Percentiles rank a stretch among this genome's conserved stretches.
These are phyloP conservation scores for Dreissena rostriformis DNA, from an alignment of 1,140 invertebrate species.

Conservation along the genomic window DNA sequence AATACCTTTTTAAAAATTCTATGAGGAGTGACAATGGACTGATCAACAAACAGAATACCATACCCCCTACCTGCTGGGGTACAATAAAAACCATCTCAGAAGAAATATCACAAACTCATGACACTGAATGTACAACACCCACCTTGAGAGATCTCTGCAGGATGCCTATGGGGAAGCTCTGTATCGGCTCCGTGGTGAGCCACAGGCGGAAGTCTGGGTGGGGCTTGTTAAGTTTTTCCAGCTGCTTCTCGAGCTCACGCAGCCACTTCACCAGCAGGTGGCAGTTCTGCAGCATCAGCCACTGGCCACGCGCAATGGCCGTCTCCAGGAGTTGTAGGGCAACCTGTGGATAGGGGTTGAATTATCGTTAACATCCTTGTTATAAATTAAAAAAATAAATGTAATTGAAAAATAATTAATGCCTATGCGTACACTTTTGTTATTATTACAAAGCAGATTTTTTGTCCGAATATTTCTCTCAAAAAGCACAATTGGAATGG, in stretches of 20 bases:
- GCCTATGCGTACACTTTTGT: too few species aligned
- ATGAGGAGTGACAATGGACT: too few species aligned
- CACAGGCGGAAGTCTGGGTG: conserved; percentile 96
- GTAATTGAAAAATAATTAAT: too few species aligned
- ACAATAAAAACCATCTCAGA: conserved; percentile 25
- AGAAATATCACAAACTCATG: background rate
- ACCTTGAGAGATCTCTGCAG: conserved; percentile 92
- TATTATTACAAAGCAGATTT: too few species aligned
- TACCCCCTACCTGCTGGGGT: background rate
- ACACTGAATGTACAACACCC: background rate
- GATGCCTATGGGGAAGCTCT: conserved; percentile 93
- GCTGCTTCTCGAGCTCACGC: conserved; percentile 89
- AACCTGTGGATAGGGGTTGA: conserved; percentile 80
- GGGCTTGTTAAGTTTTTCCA: conserved; percentile 89
- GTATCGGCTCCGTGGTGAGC: conserved; percentile 94
- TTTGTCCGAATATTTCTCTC: too few species aligned
- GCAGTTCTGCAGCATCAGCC: conserved; percentile 95
- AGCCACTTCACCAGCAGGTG: conserved; percentile 91
- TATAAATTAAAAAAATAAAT: too few species aligned
- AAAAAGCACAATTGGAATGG: too few species aligned
- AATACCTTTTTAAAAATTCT: too few species aligned
- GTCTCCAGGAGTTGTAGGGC: conserved; percentile 88
- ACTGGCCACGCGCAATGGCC: conserved; percentile 89
- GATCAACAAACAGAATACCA: background rate
- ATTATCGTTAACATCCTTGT: too few species aligned